phyloP scores from a whole-genome alignment of 2,797 vertebrate species.

The Sebastes glaucus region DNA sequence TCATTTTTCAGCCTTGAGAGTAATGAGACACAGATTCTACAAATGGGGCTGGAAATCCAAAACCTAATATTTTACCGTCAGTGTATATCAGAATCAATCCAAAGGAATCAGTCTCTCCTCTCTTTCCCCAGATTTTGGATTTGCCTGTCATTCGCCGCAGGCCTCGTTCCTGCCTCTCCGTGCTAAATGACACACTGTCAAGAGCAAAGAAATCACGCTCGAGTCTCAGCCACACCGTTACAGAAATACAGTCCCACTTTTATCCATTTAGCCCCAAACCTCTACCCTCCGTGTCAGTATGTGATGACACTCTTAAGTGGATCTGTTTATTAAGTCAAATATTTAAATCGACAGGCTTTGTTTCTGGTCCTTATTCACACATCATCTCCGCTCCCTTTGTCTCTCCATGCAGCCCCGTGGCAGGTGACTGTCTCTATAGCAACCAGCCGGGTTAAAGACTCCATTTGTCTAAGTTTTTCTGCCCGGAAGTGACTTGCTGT shows the following conservation, averaged over 20 bases:
- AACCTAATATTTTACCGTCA: neutral
- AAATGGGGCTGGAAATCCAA: too few species aligned
- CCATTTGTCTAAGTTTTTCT: constrained; percentile 32
- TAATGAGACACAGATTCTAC: neutral
- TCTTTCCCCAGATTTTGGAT: constrained; percentile 1
- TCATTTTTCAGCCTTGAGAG: neutral
- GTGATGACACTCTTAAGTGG: neutral
- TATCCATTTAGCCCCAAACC: neutral
- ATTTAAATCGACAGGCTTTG: neutral
- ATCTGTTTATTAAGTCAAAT: neutral
- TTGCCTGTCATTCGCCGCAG: neutral
- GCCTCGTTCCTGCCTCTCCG: neutral
- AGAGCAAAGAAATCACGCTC: neutral
- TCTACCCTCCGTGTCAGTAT: neutral
- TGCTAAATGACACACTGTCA: neutral
- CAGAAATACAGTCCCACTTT: neutral
- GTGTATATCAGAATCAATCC: neutral
- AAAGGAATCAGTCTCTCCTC: neutral
- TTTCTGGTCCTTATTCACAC: neutral
- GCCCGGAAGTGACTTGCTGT: neutral
- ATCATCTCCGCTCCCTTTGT: neutral
- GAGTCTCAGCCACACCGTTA: neutral
- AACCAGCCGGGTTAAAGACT: constrained; percentile 28
- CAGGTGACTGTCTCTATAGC: constrained; percentile 22
- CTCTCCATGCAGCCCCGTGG: neutral